A percentile compares a stretch with the other conserved stretches of the same genome.
Evolutionary conservation across 2,113 vertebrate species (phyloP).

Genomic region (Procavia capensis): DNA sequence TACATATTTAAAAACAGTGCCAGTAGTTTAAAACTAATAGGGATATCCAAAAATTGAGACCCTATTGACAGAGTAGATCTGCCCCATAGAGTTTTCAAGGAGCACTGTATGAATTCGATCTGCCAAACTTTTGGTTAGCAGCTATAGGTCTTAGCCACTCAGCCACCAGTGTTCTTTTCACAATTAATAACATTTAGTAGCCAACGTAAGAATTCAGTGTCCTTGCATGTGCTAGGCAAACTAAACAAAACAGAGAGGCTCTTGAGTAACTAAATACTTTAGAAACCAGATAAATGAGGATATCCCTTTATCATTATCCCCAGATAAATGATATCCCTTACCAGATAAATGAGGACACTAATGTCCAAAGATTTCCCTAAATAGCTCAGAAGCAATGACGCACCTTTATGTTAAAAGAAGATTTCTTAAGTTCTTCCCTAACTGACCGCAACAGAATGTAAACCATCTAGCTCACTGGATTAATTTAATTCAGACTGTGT

Average conservation of each 20-base stretch:
- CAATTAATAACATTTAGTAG: background rate
- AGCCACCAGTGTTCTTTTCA: too few relatives aligned
- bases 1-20: background rate
- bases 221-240: background rate
- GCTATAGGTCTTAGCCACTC: too few relatives aligned
- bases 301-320: too few relatives aligned
- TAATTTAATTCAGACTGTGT: background rate
- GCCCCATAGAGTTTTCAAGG: too few relatives aligned
- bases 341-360: background rate
- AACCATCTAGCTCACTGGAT: background rate
- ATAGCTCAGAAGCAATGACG: background rate
- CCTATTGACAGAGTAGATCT: too few relatives aligned
- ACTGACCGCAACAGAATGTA: background rate
- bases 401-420: background rate
- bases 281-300: background rate
- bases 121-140: too few relatives aligned
- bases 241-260: background rate
- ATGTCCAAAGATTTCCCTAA: background rate
- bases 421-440: background rate
- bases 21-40: background rate
- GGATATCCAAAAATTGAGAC: too few relatives aligned
- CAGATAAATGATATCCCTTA: too few relatives aligned
- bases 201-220: background rate
- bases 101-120: too few relatives aligned
- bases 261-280: background rate